phyloP scores from a whole-genome alignment of 2,888 invertebrate genomes.

The Philereme vetulata region DNA sequence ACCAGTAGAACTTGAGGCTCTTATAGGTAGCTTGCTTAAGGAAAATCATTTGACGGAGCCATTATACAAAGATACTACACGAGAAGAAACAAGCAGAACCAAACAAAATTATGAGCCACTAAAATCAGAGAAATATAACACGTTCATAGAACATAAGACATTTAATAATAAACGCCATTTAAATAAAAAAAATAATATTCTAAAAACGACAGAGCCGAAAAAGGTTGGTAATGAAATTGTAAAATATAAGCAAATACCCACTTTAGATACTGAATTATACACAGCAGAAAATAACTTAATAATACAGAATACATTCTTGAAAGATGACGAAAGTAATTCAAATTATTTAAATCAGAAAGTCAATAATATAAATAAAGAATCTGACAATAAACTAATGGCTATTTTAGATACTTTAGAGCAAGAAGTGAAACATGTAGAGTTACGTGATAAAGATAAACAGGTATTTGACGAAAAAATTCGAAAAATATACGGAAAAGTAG shows the following conservation, averaged over 20 bases:
- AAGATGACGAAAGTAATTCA: conserved; percentile 29
- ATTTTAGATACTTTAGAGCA: conserved; percentile 62
- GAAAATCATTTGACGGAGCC: neutral
- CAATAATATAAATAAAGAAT: conserved; percentile 43
- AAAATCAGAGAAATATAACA: neutral
- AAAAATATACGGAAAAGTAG: conserved; percentile 60
- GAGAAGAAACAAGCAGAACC: neutral
- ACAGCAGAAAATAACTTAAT: conserved; percentile 47
- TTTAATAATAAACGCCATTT: conserved; percentile 12
- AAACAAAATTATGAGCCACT: neutral
- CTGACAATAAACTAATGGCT: conserved; percentile 55
- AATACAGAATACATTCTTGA: conserved; percentile 35
- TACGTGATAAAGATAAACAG: conserved; percentile 56
- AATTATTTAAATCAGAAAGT: conserved; percentile 26
- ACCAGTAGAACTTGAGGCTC: neutral
- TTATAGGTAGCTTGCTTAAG: neutral
- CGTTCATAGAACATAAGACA: neutral
- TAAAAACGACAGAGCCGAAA: conserved; percentile 16
- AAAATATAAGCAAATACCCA: conserved; percentile 19
- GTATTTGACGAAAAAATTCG: conserved; percentile 64
- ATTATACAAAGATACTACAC: conserved; percentile 4
- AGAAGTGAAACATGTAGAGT: conserved; percentile 59
- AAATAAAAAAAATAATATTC: conserved; percentile 16
- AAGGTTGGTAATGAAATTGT: neutral
- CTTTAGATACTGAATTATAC: conserved; percentile 39